Evolutionary conservation across 2,888 invertebrate genomes (phyloP).

Genomic region (Zaprionus lineosus): DNA sequence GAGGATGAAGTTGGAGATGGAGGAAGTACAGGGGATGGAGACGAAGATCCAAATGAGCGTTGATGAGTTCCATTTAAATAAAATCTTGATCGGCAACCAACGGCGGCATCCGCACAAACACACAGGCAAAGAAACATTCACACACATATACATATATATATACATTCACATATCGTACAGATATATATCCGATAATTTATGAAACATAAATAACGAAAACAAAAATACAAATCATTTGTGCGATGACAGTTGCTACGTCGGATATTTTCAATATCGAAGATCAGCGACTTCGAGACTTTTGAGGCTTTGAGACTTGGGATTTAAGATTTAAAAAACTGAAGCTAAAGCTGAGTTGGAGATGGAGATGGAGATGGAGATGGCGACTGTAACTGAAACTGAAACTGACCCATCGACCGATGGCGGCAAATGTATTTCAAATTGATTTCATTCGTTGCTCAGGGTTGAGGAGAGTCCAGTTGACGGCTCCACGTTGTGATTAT

Average conservation of each 20-base stretch:
- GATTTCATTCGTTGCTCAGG: conserved; percentile 59
- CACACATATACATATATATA: conserved; percentile 3
- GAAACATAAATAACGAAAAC: conserved; percentile 81
- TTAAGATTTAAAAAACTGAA: too few relatives aligned
- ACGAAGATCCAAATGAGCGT: conserved; percentile 67
- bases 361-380: too few relatives aligned
- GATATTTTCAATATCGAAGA: conserved; percentile 44
- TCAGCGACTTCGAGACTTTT: too few relatives aligned
- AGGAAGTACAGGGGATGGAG: conserved; percentile 18
- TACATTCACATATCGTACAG: conserved; percentile 37
- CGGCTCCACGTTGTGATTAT: conserved; percentile 16
- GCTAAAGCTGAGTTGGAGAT: too few relatives aligned
- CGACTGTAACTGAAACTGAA: background rate
- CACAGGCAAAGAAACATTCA: conserved; percentile 30
- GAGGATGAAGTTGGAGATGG: conserved; percentile 12
- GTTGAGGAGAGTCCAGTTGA: conserved; percentile 62
- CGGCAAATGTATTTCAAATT: conserved; percentile 57
- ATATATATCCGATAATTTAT: conserved; percentile 82
- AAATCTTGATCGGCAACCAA: conserved; percentile 71
- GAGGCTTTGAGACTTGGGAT: conserved; percentile 1
- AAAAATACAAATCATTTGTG: conserved; percentile 82
- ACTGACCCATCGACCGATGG: conserved; percentile 25
- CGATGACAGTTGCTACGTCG: conserved; percentile 80
- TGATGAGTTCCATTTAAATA: conserved; percentile 79
- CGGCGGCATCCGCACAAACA: conserved; percentile 54